A percentile compares a stretch with the other conserved stretches of the same genome.
Evolutionary conservation across 2,797 vertebrate genomes (phyloP).

Genomic region (Apodemus agrarius): DNA sequence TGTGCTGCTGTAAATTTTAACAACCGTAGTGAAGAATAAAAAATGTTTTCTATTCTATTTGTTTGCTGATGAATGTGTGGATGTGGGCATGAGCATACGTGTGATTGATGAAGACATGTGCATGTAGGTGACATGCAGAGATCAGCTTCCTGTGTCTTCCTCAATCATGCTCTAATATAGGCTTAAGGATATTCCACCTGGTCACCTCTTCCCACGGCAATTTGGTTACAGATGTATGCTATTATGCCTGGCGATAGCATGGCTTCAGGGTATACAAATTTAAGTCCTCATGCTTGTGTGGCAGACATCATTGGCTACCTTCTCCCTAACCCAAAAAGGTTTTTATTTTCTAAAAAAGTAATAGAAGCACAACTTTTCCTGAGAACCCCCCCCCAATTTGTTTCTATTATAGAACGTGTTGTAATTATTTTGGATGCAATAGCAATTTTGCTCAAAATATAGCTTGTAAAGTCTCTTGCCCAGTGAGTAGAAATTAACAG

Average conservation of each 20-base stretch:
- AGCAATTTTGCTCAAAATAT: neutral
- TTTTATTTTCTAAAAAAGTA: neutral
- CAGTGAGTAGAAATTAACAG: neutral
- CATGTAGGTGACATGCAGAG: neutral
- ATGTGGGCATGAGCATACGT: too few relatives aligned
- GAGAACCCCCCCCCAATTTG: neutral
- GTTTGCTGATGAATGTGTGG: neutral
- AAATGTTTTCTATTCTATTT: neutral
- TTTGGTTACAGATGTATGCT: neutral
- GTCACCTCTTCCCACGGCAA: neutral
- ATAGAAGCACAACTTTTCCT: neutral
- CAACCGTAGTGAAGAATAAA: neutral
- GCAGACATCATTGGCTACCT: neutral
- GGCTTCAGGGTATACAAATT: neutral
- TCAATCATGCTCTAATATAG: neutral
- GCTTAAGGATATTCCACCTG: neutral
- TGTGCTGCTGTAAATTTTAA: neutral
- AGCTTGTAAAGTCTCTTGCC: neutral
- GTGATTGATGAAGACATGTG: neutral
- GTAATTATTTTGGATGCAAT: neutral
- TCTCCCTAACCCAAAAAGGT: neutral
- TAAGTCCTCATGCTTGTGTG: neutral
- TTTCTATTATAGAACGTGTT: neutral
- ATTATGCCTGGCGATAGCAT: neutral
- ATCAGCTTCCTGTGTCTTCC: neutral